Percentiles rank a stretch among this genome's conserved stretches.
Conservation (phyloP, 2,797 vertebrate species). For the Takifugu ocellatus region DNA sequence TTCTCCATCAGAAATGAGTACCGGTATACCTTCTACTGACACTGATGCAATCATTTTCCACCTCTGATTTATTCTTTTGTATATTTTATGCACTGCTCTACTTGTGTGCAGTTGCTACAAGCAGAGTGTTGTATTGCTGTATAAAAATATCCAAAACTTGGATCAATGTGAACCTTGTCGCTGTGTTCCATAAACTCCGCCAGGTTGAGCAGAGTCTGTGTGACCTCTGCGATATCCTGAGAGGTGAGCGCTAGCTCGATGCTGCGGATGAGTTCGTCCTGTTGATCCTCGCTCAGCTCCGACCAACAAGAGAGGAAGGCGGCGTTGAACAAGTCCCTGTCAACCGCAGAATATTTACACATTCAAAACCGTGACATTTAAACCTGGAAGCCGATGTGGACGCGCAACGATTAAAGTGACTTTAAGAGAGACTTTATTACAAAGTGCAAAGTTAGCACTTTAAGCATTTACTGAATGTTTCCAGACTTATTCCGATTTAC, state of each 20-base stretch:
- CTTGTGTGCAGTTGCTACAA: too few species aligned
- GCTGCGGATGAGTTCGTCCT: slow-evolving; percentile 97
- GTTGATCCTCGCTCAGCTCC: slow-evolving; percentile 95
- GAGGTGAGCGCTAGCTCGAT: slow-evolving; percentile 95
- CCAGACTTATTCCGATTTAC: not conserved
- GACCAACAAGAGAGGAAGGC: slow-evolving; percentile 99
- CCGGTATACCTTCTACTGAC: too few species aligned
- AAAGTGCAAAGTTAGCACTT: not conserved
- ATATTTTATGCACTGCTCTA: too few species aligned
- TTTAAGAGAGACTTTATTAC: not conserved
- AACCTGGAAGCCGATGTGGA: not conserved
- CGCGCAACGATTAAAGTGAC: not conserved
- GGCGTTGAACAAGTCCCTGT: slow-evolving; percentile 96
- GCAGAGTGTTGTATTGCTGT: too few species aligned
- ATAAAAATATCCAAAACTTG: too few species aligned
- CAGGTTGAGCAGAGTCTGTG: slow-evolving; percentile 94
- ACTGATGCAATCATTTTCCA: too few species aligned
- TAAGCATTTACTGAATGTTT: slow-evolving; percentile 3
- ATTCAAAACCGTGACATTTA: not conserved
- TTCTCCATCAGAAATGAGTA: too few species aligned
- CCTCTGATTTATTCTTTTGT: too few species aligned
- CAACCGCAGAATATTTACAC: slow-evolving; percentile 1
- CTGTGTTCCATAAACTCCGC: slow-evolving; percentile 99
- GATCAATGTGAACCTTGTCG: slow-evolving; percentile 84
- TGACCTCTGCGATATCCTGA: slow-evolving; percentile 98